Evolutionary conservation across 2,888 invertebrate species (phyloP).

Genomic region (Callosobruchus maculatus): DNA sequence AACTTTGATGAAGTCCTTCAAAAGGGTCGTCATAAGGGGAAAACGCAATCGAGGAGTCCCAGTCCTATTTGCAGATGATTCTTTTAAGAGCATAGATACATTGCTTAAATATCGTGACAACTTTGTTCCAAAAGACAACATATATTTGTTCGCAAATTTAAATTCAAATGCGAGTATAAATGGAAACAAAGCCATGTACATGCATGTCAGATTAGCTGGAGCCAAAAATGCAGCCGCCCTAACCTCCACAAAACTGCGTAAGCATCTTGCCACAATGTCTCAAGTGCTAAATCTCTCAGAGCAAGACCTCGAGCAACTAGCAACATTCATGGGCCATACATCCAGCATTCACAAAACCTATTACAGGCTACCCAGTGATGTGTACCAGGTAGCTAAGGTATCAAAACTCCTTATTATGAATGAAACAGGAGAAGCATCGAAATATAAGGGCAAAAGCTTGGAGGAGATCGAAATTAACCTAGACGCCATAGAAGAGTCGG

Average conservation of each 20-base stretch:
- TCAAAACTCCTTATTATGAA: slow-evolving; percentile 16
- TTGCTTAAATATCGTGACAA: slow-evolving; percentile 16
- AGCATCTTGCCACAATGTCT: slow-evolving; percentile 20
- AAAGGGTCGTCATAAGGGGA: slow-evolving; percentile 19
- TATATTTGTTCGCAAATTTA: slow-evolving; percentile 14
- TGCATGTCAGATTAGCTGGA: slow-evolving; percentile 17
- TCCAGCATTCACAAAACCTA: slow-evolving; percentile 14
- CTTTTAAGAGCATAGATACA: too few species aligned
- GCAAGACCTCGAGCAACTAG: slow-evolving; percentile 17
- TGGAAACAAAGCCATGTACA: slow-evolving; percentile 21
- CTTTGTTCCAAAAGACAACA: slow-evolving; percentile 13
- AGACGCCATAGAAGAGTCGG: too few species aligned
- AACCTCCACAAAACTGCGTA: slow-evolving; percentile 18
- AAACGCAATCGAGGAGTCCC: slow-evolving; percentile 20
- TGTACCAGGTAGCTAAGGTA: slow-evolving; percentile 21
- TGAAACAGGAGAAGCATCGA: slow-evolving; percentile 13
- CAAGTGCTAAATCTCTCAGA: slow-evolving; percentile 16
- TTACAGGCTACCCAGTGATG: slow-evolving; percentile 15
- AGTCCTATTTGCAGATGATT: slow-evolving; percentile 19
- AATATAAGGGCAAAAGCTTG: slow-evolving; percentile 15
- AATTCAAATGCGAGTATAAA: slow-evolving; percentile 13
- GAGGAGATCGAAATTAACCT: slow-evolving; percentile 17
- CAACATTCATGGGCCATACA: slow-evolving; percentile 22
- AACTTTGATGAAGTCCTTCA: slow-evolving; percentile 16
- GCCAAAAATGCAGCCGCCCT: slow-evolving; percentile 7